Conservation (phyloP, 2,113 vertebrate genomes). For the Clupea harengus region DNA sequence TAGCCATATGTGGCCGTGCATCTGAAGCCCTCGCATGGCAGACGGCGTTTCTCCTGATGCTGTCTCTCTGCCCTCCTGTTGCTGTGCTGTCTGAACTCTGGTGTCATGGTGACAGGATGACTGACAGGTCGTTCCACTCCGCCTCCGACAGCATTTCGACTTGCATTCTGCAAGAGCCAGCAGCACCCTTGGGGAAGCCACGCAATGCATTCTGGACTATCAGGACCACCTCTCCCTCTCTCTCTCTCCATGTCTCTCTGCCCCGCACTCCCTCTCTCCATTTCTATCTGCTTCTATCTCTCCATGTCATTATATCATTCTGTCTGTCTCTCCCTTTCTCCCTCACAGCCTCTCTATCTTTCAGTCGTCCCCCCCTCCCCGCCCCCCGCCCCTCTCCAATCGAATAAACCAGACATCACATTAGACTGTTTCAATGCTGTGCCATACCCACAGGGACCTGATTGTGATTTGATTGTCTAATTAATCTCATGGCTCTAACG, state of each 20-base stretch:
- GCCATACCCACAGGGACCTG: not conserved
- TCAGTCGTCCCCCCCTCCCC: not conserved
- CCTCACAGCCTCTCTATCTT: not conserved
- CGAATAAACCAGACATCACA: not conserved
- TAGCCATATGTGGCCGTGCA: not conserved
- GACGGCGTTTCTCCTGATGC: not conserved
- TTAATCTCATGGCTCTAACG: not conserved
- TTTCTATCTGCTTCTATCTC: not conserved
- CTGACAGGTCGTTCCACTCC: not conserved
- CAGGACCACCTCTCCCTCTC: not conserved
- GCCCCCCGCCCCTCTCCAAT: not conserved
- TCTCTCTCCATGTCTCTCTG: not conserved
- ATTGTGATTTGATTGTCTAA: not conserved
- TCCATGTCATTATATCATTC: not conserved
- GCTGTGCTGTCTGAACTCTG: not conserved
- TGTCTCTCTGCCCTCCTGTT: not conserved
- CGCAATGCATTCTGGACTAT: not conserved
- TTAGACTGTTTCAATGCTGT: not conserved
- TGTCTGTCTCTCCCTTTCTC: not conserved
- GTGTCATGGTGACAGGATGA: constrained; percentile 4
- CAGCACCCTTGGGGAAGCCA: not conserved
- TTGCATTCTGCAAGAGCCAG: not conserved
- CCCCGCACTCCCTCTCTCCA: not conserved
- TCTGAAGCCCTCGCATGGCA: not conserved
- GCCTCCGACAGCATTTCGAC: not conserved